A percentile compares a stretch with the other conserved stretches of the same genome.
These are phyloP conservation scores for Lasioglossum morio DNA, from an alignment of 2,888 invertebrate species.

Conservation along the genomic window DNA sequence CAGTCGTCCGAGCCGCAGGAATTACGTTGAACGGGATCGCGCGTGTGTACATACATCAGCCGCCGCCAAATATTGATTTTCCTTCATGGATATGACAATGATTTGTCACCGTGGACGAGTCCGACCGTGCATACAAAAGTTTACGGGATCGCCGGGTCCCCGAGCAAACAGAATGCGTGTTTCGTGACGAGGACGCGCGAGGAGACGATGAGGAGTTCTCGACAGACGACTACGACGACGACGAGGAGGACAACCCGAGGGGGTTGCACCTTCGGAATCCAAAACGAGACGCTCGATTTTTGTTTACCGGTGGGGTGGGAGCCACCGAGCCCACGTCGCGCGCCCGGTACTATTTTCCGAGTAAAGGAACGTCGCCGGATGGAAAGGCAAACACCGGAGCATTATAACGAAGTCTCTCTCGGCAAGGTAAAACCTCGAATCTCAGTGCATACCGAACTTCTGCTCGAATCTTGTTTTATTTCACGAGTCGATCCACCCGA, in stretches of 20 bases:
- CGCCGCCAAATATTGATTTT: slow-evolving; percentile 83
- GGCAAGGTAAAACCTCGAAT: slow-evolving; percentile 26
- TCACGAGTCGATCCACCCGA: slow-evolving; percentile 23
- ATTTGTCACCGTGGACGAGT: slow-evolving; percentile 79
- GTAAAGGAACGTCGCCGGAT: slow-evolving; percentile 60
- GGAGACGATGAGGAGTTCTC: background rate
- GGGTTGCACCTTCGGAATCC: slow-evolving; percentile 40
- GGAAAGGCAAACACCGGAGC: slow-evolving; percentile 42
- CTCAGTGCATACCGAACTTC: background rate
- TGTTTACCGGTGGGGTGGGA: slow-evolving; percentile 54
- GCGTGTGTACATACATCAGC: slow-evolving; percentile 72
- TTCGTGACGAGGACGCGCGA: slow-evolving; percentile 36
- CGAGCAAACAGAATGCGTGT: slow-evolving; percentile 64
- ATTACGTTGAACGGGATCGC: slow-evolving; percentile 61
- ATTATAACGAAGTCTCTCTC: slow-evolving; percentile 40
- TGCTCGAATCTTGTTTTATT: slow-evolving; percentile 27
- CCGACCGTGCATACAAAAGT: slow-evolving; percentile 42
- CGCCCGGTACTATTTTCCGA: slow-evolving; percentile 61
- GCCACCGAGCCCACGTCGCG: background rate
- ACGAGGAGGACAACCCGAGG: background rate
- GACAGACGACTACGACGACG: background rate
- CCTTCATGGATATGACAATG: slow-evolving; percentile 79
- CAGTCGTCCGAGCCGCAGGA: slow-evolving; percentile 61
- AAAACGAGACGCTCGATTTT: slow-evolving; percentile 44
- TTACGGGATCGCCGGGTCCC: slow-evolving; percentile 21